Evolutionary conservation across 1,140 invertebrate genomes (phyloP).

Genomic region (Zeugodacus cucurbitae): DNA sequence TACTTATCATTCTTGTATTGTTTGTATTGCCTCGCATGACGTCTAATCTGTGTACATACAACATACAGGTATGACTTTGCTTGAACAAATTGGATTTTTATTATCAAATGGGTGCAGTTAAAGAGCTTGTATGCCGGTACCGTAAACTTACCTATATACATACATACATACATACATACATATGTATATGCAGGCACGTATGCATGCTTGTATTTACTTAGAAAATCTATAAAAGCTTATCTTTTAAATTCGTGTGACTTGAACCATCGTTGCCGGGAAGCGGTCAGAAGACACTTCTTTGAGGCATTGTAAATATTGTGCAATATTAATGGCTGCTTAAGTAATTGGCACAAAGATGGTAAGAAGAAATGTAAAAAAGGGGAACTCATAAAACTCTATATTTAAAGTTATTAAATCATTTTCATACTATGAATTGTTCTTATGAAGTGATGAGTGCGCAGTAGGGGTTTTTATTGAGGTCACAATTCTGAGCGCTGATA

Average conservation of each 20-base stretch:
- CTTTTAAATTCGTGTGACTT: background rate
- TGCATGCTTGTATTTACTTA: background rate
- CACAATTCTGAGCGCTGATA: too few species aligned
- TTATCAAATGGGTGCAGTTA: background rate
- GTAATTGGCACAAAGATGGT: too few species aligned
- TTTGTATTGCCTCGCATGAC: background rate
- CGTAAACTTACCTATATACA: too few species aligned
- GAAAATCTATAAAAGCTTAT: background rate
- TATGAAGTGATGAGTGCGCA: too few species aligned
- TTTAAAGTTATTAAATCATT: too few species aligned
- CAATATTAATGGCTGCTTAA: background rate
- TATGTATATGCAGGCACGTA: background rate
- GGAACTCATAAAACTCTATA: too few species aligned
- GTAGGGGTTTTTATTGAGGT: too few species aligned
- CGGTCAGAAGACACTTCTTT: background rate
- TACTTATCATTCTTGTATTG: background rate
- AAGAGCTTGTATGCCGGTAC: too few species aligned
- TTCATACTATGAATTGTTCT: too few species aligned
- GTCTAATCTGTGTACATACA: background rate
- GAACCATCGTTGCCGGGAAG: background rate
- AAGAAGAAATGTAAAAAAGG: too few species aligned
- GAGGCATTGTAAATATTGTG: background rate
- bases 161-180: background rate
- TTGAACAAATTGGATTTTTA: background rate
- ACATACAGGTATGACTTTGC: background rate